Base-by-base conservation (phyloP, 1,140 invertebrate genomes). In the Drosophila sp. region DNA sequence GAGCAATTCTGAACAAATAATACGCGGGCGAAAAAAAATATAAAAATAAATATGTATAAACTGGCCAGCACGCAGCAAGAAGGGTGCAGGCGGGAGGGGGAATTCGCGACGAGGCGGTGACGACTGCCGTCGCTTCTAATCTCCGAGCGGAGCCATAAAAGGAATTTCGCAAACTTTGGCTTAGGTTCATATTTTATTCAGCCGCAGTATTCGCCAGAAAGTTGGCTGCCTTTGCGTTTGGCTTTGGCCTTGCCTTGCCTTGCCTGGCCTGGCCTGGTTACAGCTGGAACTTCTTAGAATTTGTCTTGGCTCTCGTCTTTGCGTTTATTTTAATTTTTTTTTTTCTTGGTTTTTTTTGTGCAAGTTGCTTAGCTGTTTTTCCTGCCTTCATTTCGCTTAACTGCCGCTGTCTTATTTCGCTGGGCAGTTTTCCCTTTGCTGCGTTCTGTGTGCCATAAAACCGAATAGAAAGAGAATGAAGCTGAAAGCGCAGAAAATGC, bases 141-240 rank as follows among this genome's bases (percentile, higher is more conserved):
- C 80, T 71, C 67, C 72, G 61, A 65, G 75, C 66, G 80, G 74
- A 65, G 79, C 80, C 76, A 75, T 83, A 78, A 83, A 83, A 66
- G 80, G 79, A 64, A 75, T 74, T 78, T 78, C 68, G 61, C 70
- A 81, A 83, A 81, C 72, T 80, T 81, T 79, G 79, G 75, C 72
- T 72, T 66, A 66, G 70, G 75, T 82, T 83, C 71, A 83, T 83
- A 83, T 83, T 79, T 83, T 83, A 83, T 83, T 83, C 80, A 83
- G 79, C 60, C 80, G 55, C 71, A 67, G 67, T 66, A 76, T 82
- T 75, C 71, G 57, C 25, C 54, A 60, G 50, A 63, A 78, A 70
- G 57, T 50, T 72, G 70, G 66, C 44, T 54, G 30, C 47, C 44
- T 72, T 47, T 56, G n/a, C 32, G 57, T n/a, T 29, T 30, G 38